phyloP scores from a whole-genome alignment of 2,113 vertebrate species.

The Tetraodon nigroviridis region DNA sequence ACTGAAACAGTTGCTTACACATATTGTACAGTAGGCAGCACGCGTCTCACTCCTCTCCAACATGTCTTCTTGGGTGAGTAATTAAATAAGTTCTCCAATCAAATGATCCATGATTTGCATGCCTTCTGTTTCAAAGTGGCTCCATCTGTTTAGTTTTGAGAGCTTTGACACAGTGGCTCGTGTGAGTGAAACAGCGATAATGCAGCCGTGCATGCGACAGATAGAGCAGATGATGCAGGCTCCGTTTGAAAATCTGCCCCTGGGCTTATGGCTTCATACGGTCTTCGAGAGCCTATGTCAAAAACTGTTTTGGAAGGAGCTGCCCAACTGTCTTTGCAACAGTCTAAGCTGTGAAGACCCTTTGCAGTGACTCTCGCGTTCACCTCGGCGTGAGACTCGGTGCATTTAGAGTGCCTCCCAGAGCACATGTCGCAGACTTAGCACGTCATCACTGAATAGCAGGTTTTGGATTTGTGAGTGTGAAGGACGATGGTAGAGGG shows the following conservation, averaged over 20 bases:
- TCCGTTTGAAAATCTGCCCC: conserved; percentile 63
- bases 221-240: conserved; percentile 71
- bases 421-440: conserved; percentile 55
- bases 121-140: conserved; percentile 72
- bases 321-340: conserved; percentile 16
- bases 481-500: conserved; percentile 72
- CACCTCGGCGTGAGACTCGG: conserved; percentile 8
- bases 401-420: conserved; percentile 19
- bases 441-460: conserved; percentile 68
- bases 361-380: conserved; percentile 13
- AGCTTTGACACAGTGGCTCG: conserved; percentile 72
- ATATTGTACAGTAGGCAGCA: conserved; percentile 67
- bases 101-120: conserved; percentile 73
- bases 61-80: conserved; percentile 69
- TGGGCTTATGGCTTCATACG: conserved; percentile 62
- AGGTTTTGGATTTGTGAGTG: conserved; percentile 58
- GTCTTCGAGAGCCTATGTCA: conserved; percentile 57
- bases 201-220: conserved; percentile 71
- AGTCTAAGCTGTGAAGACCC: conserved; percentile 22
- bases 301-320: conserved; percentile 40
- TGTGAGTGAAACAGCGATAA: conserved; percentile 70
- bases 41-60: conserved; percentile 55
- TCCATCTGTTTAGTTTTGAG: conserved; percentile 76
- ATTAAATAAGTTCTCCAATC: conserved; percentile 73
- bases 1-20: conserved; percentile 64